Conservation (phyloP, 2,888 invertebrate genomes). For the Abrostola triplasia region DNA sequence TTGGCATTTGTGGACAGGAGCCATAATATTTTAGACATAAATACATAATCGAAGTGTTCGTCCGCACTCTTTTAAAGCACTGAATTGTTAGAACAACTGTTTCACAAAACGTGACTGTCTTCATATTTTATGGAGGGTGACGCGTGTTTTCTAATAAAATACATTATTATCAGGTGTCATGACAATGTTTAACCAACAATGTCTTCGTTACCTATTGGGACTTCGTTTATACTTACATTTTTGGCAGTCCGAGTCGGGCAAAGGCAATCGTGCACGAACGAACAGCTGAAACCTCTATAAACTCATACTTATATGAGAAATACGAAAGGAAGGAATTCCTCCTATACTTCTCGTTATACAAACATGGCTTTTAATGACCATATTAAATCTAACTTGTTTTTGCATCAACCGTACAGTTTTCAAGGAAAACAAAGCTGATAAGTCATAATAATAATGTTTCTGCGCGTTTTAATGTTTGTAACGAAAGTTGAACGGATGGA, state of each 20-base stretch:
- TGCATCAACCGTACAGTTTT: conserved; percentile 38
- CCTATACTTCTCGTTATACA: conserved; percentile 20
- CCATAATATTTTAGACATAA: neutral
- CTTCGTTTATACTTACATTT: conserved; percentile 30
- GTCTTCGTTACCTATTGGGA: neutral
- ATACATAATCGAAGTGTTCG: neutral
- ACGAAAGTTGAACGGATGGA: neutral
- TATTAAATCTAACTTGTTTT: conserved; percentile 37
- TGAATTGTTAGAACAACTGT: neutral
- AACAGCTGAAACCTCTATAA: conserved; percentile 1
- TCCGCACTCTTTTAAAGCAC: conserved; percentile 4
- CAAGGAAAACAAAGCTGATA: conserved; percentile 35
- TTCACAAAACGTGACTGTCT: conserved; percentile 15
- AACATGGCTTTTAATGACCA: conserved; percentile 42
- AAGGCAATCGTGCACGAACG: neutral
- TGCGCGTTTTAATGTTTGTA: conserved; percentile 19
- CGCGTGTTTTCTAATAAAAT: conserved; percentile 7
- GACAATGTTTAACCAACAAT: conserved; percentile 2
- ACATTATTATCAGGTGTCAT: neutral
- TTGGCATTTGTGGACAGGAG: neutral
- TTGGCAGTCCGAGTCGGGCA: conserved; percentile 3
- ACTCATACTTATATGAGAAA: conserved; percentile 10
- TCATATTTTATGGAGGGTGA: conserved; percentile 6
- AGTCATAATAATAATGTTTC: conserved; percentile 26
- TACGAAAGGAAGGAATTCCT: conserved; percentile 15